Evolutionary conservation across 2,888 invertebrate genomes (phyloP).

Genomic region (Ethmia dodecea): DNA sequence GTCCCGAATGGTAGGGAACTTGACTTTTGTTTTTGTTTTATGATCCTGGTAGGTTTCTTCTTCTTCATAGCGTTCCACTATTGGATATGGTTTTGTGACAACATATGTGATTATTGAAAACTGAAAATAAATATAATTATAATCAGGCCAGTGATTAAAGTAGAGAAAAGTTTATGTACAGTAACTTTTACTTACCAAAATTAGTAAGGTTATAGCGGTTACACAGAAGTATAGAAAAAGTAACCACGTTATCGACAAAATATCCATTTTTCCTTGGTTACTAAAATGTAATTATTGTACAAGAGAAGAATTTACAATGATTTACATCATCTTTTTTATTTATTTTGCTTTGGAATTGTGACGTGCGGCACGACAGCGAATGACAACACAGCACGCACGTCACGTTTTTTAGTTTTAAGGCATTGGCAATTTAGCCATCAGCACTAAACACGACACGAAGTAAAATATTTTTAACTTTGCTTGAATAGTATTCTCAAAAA

Average conservation of each 20-base stretch:
- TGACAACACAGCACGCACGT: too few species aligned
- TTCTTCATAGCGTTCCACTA: constrained; percentile 81
- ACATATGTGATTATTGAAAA: constrained; percentile 77
- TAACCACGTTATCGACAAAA: constrained; percentile 24
- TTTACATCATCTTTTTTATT: too few species aligned
- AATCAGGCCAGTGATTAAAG: constrained; percentile 16
- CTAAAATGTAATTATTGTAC: too few species aligned
- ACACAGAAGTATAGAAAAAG: constrained; percentile 29
- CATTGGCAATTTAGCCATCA: too few species aligned
- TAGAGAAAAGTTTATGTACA: constrained; percentile 7
- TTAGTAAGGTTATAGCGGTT: constrained; percentile 26
- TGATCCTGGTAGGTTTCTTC: constrained; percentile 87
- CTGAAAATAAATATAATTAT: constrained; percentile 57
- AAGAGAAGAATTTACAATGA: too few species aligned
- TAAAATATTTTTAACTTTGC: too few species aligned
- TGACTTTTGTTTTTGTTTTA: constrained; percentile 42
- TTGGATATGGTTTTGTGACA: constrained; percentile 82
- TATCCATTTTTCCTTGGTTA: too few species aligned
- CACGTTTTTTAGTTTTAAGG: too few species aligned
- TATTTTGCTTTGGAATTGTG: too few species aligned
- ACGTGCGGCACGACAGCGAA: too few species aligned
- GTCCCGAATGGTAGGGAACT: constrained; percentile 87
- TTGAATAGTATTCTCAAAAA: too few species aligned
- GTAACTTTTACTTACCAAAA: constrained; percentile 33
- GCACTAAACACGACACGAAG: too few species aligned